These are phyloP conservation scores for Arnoldichthys spilopterus DNA, from an alignment of 2,797 vertebrate genomes.

Conservation along the genomic window DNA sequence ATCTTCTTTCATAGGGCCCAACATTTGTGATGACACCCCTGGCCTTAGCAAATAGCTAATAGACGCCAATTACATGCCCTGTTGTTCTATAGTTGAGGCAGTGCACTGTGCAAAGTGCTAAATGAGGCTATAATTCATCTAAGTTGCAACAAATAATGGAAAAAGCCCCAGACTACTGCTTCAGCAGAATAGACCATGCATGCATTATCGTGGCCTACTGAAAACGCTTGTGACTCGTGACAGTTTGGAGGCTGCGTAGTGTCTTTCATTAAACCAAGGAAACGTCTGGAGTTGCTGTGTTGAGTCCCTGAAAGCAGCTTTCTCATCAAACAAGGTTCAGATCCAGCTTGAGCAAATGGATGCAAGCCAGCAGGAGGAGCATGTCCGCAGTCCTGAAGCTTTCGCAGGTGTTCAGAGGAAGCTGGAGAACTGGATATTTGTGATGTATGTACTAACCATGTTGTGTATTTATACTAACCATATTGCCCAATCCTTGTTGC, in stretches of 20 bases:
- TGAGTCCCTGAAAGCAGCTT: conserved; percentile 19
- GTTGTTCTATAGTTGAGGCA: no score
- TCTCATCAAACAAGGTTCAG: conserved; percentile 14
- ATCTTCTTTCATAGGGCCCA: no score
- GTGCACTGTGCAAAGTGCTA: background rate
- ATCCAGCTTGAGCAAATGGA: conserved; percentile 12
- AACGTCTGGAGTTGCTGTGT: background rate
- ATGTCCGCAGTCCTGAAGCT: background rate
- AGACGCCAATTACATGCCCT: no score
- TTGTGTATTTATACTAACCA: no score
- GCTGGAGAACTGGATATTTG: no score
- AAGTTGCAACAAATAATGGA: background rate
- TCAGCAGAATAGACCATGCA: conserved; percentile 6
- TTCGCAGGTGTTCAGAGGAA: no score
- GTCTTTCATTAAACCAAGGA: conserved; percentile 12
- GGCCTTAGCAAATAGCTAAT: no score
- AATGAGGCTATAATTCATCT: background rate
- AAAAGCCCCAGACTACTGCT: background rate
- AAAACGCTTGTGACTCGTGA: background rate
- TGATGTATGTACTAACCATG: no score
- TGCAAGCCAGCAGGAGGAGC: background rate
- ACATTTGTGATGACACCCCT: no score
- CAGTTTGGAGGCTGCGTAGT: background rate
- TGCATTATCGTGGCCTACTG: background rate
- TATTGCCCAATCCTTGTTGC: no score